These are phyloP conservation scores for Catharus bicknelli DNA, from an alignment of 2,113 vertebrate genomes.

Conservation along the genomic window DNA sequence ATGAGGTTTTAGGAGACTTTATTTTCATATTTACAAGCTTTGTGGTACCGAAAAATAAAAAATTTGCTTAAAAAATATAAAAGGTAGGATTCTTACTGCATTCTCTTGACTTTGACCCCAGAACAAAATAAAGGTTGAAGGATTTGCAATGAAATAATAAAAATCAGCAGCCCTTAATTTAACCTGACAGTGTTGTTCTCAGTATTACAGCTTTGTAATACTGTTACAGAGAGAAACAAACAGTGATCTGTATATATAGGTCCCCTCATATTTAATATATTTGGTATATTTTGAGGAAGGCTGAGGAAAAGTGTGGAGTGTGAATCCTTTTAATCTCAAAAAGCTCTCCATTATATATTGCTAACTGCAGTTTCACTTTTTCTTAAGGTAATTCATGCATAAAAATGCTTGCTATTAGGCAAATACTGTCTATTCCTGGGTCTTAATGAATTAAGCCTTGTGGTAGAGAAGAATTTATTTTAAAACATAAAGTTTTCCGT, in stretches of 20 bases:
- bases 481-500: not conserved
- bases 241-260: not conserved
- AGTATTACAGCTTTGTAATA: not conserved
- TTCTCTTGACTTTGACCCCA: not conserved
- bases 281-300: not conserved
- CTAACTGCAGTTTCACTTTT: not conserved
- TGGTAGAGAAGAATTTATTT: not conserved
- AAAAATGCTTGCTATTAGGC: not conserved
- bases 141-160: not conserved
- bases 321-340: not conserved
- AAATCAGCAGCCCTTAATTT: not conserved
- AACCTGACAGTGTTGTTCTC: not conserved
- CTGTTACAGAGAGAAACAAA: not conserved
- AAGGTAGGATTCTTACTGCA: not conserved
- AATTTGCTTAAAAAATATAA: not conserved
- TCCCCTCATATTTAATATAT: not conserved
- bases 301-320: not conserved
- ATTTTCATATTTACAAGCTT: constrained; percentile 16
- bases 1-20: constrained; percentile 11
- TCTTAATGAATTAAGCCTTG: not conserved
- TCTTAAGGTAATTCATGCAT: not conserved
- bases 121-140: not conserved
- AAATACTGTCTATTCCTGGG: not conserved
- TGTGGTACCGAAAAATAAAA: not conserved
- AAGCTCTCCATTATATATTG: not conserved